Percentiles rank a stretch among this genome's conserved stretches.
phyloP scores from a whole-genome alignment of 1,140 invertebrate species.

The Brachionus plicatilis region DNA sequence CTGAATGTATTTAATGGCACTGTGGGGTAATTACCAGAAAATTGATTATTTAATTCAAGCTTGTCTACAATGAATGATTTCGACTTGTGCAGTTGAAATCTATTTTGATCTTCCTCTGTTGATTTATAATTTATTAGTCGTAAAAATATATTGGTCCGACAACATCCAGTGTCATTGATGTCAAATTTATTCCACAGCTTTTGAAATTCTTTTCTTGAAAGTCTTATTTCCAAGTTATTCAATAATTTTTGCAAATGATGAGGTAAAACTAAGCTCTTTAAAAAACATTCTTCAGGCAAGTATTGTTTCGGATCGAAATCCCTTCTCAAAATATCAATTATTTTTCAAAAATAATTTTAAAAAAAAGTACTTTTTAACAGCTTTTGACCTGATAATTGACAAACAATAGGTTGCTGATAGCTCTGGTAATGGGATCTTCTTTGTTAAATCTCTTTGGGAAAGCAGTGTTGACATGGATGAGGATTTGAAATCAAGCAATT shows the following conservation, averaged over 20 bases:
- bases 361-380: background rate
- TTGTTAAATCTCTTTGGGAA: background rate
- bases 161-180: background rate
- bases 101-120: background rate
- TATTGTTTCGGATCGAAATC: constrained; percentile 9
- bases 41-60: background rate
- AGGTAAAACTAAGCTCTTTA: background rate
- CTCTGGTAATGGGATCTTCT: background rate
- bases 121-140: constrained; percentile 14
- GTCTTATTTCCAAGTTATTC: background rate
- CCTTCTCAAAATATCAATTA: background rate
- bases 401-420: background rate
- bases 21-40: background rate
- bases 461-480: background rate
- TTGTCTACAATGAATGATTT: background rate
- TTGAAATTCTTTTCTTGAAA: background rate
- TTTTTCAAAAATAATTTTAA: background rate
- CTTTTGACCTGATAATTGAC: background rate
- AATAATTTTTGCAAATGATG: constrained; percentile 7
- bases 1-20: background rate
- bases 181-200: constrained; percentile 39
- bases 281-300: constrained; percentile 36
- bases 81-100: background rate
- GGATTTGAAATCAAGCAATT: constrained; percentile 26
- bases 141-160: background rate